phyloP scores from a whole-genome alignment of 2,113 vertebrate species.

The Philantomba maxwellii region DNA sequence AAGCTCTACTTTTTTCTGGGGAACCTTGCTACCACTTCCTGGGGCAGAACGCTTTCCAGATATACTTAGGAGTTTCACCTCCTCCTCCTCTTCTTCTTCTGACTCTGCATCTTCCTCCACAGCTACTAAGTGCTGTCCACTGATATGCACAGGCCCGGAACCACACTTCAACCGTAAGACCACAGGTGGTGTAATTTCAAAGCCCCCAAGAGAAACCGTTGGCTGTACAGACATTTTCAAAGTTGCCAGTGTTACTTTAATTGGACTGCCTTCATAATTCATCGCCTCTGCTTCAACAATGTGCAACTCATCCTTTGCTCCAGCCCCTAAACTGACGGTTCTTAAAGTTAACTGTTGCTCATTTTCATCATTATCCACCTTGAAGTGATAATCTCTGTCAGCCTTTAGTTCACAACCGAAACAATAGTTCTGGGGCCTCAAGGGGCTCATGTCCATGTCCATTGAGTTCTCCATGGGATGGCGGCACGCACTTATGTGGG shows the following conservation, averaged over 20 bases:
- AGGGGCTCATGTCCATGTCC: too few species aligned
- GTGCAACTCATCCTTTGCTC: conserved; percentile 92
- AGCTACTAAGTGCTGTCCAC: conserved; percentile 94
- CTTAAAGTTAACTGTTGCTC: conserved; percentile 94
- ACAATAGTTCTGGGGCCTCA: too few species aligned
- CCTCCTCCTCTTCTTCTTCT: too few species aligned
- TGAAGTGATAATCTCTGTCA: conserved; percentile 91
- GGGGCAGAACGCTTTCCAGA: too few species aligned
- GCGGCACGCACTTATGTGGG: too few species aligned
- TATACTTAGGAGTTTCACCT: too few species aligned
- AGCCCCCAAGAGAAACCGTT: conserved; percentile 93
- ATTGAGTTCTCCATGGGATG: too few species aligned
- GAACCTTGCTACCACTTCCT: too few species aligned
- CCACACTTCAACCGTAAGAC: conserved; percentile 91
- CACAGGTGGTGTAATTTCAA: conserved; percentile 93
- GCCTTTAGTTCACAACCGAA: conserved; percentile 91
- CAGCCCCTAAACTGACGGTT: conserved; percentile 91
- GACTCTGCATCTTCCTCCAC: too few species aligned
- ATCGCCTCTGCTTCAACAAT: conserved; percentile 93
- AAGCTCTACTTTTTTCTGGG: too few species aligned
- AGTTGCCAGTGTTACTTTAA: conserved; percentile 90
- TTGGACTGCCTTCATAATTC: conserved; percentile 90
- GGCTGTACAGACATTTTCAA: conserved; percentile 93
- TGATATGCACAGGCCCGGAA: conserved; percentile 92
- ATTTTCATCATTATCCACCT: conserved; percentile 92